A percentile compares a stretch with the other conserved stretches of the same genome.
phyloP scores from a whole-genome alignment of 2,888 invertebrate genomes.

The Neocrepidodera transversa region DNA sequence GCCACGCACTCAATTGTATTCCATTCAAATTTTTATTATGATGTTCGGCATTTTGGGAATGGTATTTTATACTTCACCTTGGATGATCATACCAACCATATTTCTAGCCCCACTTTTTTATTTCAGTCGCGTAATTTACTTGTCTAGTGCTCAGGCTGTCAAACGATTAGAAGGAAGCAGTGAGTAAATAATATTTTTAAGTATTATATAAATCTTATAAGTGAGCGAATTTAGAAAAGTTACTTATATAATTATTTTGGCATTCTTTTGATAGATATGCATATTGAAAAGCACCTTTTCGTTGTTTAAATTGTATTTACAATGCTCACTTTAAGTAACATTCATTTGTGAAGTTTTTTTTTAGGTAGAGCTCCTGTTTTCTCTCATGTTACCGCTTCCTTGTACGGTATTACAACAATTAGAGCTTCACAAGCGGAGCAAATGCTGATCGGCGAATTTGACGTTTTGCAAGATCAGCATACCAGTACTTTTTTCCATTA shows the following conservation, averaged over 20 bases:
- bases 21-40: conserved; percentile 70
- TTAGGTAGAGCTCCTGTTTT: conserved; percentile 79
- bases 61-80: conserved; percentile 74
- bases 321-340: too few relatives aligned
- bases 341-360: conserved; percentile 23
- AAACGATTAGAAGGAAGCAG: conserved; percentile 68
- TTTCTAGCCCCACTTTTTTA: conserved; percentile 70
- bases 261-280: too few relatives aligned
- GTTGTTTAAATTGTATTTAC: too few relatives aligned
- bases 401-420: conserved; percentile 87
- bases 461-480: conserved; percentile 73
- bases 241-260: too few relatives aligned
- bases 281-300: too few relatives aligned
- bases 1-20: conserved; percentile 70
- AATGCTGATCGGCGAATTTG: conserved; percentile 78
- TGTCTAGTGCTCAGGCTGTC: conserved; percentile 74
- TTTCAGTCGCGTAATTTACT: conserved; percentile 69
- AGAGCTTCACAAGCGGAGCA: conserved; percentile 78
- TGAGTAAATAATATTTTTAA: conserved; percentile 50
- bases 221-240: too few relatives aligned
- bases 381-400: conserved; percentile 84
- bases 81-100: conserved; percentile 69
- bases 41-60: conserved; percentile 74
- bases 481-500: conserved; percentile 66
- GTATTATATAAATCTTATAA: too few relatives aligned